phyloP scores from a whole-genome alignment of 2,888 invertebrate genomes.

The Coelogynopora nodosa region DNA sequence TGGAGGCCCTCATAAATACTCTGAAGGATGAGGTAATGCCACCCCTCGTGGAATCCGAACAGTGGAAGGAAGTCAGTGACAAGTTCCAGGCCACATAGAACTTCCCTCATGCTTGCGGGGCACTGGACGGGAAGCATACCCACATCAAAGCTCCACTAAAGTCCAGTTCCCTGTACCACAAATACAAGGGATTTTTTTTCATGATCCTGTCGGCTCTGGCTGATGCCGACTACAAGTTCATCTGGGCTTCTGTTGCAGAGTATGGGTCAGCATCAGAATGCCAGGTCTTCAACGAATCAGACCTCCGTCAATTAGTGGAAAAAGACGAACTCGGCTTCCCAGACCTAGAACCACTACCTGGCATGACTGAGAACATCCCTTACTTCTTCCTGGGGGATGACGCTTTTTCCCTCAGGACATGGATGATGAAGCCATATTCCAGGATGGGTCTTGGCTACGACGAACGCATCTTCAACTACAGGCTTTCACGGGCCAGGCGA shows the following conservation, averaged over 20 bases:
- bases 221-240: conserved; percentile 50
- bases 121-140: conserved; percentile 51
- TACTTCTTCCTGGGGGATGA: conserved; percentile 51
- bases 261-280: conserved; percentile 47
- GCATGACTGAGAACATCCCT: conserved; percentile 46
- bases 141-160: conserved; percentile 47
- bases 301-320: conserved; percentile 46
- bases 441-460: conserved; percentile 46
- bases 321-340: background rate
- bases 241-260: conserved; percentile 48
- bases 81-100: conserved; percentile 47
- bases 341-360: background rate
- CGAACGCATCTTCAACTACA: conserved; percentile 50
- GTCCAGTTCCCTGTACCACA: conserved; percentile 48
- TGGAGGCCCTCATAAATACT: background rate
- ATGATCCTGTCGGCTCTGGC: conserved; percentile 49
- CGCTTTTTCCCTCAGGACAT: conserved; percentile 50
- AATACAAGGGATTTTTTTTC: conserved; percentile 49
- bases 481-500: conserved; percentile 49
- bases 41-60: background rate
- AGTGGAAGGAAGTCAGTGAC: background rate
- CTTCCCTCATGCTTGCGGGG: conserved; percentile 50
- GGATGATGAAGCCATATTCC: conserved; percentile 50
- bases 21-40: background rate
- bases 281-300: conserved; percentile 47